These are phyloP conservation scores for Lepidochitona cinerea DNA, from an alignment of 2,888 invertebrate species.

Conservation along the genomic window DNA sequence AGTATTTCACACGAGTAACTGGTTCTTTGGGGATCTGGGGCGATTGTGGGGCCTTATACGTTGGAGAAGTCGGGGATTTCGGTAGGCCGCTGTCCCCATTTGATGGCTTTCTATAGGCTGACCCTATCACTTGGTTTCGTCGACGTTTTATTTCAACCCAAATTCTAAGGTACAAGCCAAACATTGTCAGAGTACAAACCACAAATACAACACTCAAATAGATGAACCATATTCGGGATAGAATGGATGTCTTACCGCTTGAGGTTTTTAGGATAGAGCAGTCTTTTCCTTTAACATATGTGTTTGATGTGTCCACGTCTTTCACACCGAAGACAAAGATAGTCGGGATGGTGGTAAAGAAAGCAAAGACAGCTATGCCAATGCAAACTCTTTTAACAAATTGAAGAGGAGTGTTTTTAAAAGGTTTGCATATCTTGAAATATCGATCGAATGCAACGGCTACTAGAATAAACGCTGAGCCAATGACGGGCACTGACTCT, in stretches of 20 bases:
- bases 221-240: constrained; percentile 38
- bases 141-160: constrained; percentile 35
- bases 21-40: background rate
- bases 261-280: constrained; percentile 49
- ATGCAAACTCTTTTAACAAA: constrained; percentile 50
- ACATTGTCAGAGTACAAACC: constrained; percentile 42
- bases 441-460: constrained; percentile 60
- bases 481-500: constrained; percentile 49
- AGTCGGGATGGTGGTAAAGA: constrained; percentile 45
- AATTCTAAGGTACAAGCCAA: constrained; percentile 46
- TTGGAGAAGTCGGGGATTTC: background rate
- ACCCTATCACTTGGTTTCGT: constrained; percentile 29
- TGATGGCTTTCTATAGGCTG: constrained; percentile 16
- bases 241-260: constrained; percentile 40
- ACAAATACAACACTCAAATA: constrained; percentile 43
- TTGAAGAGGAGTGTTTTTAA: constrained; percentile 45
- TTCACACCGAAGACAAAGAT: constrained; percentile 49
- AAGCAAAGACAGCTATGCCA: constrained; percentile 40
- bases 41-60: background rate
- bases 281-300: constrained; percentile 46
- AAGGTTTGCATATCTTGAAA: constrained; percentile 56
- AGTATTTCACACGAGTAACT: constrained; percentile 29
- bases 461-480: constrained; percentile 53
- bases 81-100: background rate
- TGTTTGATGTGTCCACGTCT: constrained; percentile 33